phyloP scores from a whole-genome alignment of 2,888 invertebrate genomes.

The Anorthoa munda region DNA sequence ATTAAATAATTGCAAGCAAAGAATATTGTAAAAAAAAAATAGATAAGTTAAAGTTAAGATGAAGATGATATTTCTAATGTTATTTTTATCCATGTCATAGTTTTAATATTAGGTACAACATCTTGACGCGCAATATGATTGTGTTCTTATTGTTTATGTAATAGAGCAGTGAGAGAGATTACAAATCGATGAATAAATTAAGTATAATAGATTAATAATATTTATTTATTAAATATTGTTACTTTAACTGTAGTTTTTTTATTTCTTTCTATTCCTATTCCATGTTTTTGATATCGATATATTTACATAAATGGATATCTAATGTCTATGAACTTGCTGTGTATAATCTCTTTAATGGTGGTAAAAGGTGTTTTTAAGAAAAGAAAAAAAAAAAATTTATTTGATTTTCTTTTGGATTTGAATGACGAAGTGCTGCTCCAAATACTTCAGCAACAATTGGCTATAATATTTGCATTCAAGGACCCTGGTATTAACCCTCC shows the following conservation, averaged over 20 bases:
- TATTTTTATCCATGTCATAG: slow-evolving; percentile 17
- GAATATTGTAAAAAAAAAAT: slow-evolving; percentile 8
- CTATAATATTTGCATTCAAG: too few relatives aligned
- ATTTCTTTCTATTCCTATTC: background rate
- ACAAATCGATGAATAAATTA: slow-evolving; percentile 54
- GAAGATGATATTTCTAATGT: slow-evolving; percentile 13
- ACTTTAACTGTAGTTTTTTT: background rate
- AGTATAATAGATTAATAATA: slow-evolving; percentile 62
- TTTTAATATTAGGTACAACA: background rate
- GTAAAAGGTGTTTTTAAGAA: too few relatives aligned
- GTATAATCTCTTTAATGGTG: too few relatives aligned
- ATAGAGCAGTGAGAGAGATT: slow-evolving; percentile 26
- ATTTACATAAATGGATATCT: background rate
- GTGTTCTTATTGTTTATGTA: slow-evolving; percentile 35
- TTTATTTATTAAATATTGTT: slow-evolving; percentile 66
- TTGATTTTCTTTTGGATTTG: too few relatives aligned
- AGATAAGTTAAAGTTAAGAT: background rate
- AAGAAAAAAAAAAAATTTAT: too few relatives aligned
- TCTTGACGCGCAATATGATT: slow-evolving; percentile 31
- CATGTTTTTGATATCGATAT: too few relatives aligned
- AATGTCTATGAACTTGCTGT: background rate
- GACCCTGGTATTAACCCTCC: too few relatives aligned
- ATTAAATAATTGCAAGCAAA: background rate
- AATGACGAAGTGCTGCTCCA: too few relatives aligned
- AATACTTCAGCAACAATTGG: too few relatives aligned